phyloP scores from a whole-genome alignment of 2,888 invertebrate genomes.

The Drosophila pegasa region DNA sequence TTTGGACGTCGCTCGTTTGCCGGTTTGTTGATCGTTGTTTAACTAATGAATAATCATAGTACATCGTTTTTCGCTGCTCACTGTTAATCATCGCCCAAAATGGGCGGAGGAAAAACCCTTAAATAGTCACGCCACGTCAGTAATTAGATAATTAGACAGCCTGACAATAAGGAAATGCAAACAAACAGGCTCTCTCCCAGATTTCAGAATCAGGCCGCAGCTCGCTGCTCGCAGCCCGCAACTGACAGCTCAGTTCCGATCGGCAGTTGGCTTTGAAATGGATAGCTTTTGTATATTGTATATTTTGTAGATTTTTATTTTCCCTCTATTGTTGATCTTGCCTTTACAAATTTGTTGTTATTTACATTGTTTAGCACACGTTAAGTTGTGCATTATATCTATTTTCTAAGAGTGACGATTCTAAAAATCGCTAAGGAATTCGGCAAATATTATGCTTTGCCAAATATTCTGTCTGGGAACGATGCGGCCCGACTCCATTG shows the following conservation, averaged over 20 bases:
- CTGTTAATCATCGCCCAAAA: constrained; percentile 64
- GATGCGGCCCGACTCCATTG: constrained; percentile 1
- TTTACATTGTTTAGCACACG: constrained; percentile 64
- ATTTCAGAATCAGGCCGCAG: constrained; percentile 19
- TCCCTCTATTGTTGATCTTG: constrained; percentile 33
- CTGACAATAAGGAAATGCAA: constrained; percentile 73
- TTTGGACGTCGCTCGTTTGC: constrained; percentile 43
- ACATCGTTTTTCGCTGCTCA: constrained; percentile 35
- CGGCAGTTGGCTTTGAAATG: constrained; percentile 42
- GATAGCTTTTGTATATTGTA: constrained; percentile 16
- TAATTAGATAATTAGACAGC: constrained; percentile 70
- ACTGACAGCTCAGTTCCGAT: constrained; percentile 16
- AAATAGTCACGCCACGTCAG: constrained; percentile 61
- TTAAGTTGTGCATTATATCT: constrained; percentile 38
- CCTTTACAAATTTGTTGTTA: constrained; percentile 42
- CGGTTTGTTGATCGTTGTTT: constrained; percentile 45
- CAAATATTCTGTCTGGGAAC: constrained; percentile 39
- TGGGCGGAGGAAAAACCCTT: constrained; percentile 55
- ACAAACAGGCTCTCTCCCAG: constrained; percentile 49
- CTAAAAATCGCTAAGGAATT: constrained; percentile 38
- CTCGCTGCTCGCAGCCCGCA: not conserved
- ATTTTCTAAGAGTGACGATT: constrained; percentile 42
- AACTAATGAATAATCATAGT: constrained; percentile 36
- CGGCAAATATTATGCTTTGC: constrained; percentile 39
- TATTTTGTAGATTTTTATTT: constrained; percentile 15